A percentile compares a stretch with the other conserved stretches of the same genome.
phyloP scores from a whole-genome alignment of 2,888 invertebrate species.

The Branchellion lobata region DNA sequence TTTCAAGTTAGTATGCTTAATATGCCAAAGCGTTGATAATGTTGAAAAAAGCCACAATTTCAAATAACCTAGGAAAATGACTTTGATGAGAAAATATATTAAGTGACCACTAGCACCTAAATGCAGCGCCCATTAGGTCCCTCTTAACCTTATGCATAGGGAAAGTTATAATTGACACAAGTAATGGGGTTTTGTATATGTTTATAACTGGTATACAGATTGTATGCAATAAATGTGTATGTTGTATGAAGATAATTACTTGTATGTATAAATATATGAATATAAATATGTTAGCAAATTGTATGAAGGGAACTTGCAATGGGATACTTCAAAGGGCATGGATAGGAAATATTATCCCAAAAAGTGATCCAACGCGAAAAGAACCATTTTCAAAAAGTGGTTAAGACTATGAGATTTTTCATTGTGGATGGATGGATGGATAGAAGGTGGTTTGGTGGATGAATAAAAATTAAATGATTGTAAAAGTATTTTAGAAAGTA shows the following conservation, averaged over 20 bases:
- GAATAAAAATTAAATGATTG: not conserved
- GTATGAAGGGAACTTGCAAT: not conserved
- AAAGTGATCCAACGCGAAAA: constrained; percentile 15
- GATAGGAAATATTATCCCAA: not conserved
- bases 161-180: no score
- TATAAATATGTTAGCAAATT: constrained; percentile 5
- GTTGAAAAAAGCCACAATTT: no score
- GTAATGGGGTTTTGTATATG: no score
- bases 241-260: no score
- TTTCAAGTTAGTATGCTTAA: not conserved
- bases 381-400: not conserved
- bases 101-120: no score
- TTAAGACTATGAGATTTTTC: not conserved
- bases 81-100: no score
- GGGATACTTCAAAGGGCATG: no score
- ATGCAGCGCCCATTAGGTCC: no score
- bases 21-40: not conserved
- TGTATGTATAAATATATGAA: not conserved
- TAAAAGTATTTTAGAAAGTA: not conserved
- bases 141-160: no score
- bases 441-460: not conserved
- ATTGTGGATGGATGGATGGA: constrained; percentile 6
- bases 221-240: no score
- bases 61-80: no score
- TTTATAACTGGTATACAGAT: no score